phyloP scores from a whole-genome alignment of 2,888 invertebrate genomes.

The Allacma fusca region DNA sequence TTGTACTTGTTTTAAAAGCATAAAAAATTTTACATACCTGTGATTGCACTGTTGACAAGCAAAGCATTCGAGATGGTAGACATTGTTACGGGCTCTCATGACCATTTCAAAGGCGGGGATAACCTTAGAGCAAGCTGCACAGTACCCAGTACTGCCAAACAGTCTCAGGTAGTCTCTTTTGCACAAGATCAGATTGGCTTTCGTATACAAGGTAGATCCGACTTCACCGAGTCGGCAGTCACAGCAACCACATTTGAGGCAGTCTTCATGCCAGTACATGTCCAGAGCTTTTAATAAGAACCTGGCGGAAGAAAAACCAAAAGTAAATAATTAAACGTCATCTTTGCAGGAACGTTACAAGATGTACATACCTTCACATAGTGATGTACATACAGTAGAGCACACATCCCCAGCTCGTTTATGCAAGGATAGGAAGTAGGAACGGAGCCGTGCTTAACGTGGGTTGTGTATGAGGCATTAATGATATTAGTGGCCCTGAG shows the following conservation, averaged over 20 bases:
- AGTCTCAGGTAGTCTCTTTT: constrained; percentile 89
- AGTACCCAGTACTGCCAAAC: constrained; percentile 88
- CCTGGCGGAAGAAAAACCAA: constrained; percentile 53
- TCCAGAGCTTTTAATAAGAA: constrained; percentile 83
- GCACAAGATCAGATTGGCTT: constrained; percentile 89
- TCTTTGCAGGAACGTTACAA: neutral
- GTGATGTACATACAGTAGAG: too few relatives aligned
- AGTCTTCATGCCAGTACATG: constrained; percentile 93
- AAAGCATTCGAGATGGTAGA: constrained; percentile 93
- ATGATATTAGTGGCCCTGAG: too few relatives aligned
- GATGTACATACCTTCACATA: too few relatives aligned
- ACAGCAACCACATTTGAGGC: constrained; percentile 83
- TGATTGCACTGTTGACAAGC: constrained; percentile 94
- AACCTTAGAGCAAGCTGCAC: constrained; percentile 90
- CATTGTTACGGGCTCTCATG: constrained; percentile 90
- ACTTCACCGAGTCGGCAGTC: constrained; percentile 93
- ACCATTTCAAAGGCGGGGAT: constrained; percentile 96
- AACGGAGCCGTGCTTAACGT: too few relatives aligned
- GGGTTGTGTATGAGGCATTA: too few relatives aligned
- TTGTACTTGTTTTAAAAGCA: too few relatives aligned
- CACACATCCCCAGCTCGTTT: too few relatives aligned
- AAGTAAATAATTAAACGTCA: neutral
- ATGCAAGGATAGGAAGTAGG: too few relatives aligned
- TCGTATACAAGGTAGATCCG: constrained; percentile 88
- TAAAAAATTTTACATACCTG: constrained; percentile 78